Evolutionary conservation across 2,113 vertebrate genomes (phyloP).

Genomic region (Xenopus tropicalis): DNA sequence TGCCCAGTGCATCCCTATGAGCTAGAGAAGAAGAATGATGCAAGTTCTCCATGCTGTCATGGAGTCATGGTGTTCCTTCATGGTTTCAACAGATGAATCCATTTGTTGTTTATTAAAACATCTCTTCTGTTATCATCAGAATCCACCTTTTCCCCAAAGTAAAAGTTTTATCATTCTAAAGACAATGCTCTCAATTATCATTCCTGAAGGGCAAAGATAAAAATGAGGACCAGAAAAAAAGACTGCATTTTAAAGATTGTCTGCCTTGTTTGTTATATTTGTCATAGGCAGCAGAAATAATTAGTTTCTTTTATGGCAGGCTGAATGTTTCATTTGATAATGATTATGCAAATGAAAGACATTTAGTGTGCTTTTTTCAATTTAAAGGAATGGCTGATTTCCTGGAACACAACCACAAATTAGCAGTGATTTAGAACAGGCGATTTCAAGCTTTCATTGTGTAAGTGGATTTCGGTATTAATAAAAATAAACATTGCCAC

Average conservation of each 20-base stretch:
- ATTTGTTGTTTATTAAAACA: background rate
- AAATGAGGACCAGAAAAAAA: conserved; percentile 4
- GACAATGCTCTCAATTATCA: conserved; percentile 7
- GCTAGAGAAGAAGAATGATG: no score
- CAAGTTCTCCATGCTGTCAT: no score
- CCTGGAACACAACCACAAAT: conserved; percentile 16
- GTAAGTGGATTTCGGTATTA: background rate
- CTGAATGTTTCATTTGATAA: conserved; percentile 45
- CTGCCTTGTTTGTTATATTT: conserved; percentile 37
- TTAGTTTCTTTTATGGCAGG: conserved; percentile 44
- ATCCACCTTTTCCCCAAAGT: conserved; percentile 14
- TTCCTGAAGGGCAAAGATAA: conserved; percentile 11
- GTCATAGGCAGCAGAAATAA: conserved; percentile 35
- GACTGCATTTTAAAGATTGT: conserved; percentile 27
- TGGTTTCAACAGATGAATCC: no score
- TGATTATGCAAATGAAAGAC: conserved; percentile 41
- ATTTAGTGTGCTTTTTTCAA: conserved; percentile 23
- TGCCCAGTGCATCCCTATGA: no score
- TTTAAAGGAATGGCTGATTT: conserved; percentile 29
- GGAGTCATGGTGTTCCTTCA: no score
- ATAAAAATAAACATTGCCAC: no score
- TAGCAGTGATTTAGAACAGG: background rate
- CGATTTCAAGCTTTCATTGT: background rate
- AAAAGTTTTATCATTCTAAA: conserved; percentile 4
- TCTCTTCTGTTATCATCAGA: conserved; percentile 7